Base-by-base conservation (phyloP, 2,888 invertebrate species). In the Caenorhabditis sinica region DNA sequence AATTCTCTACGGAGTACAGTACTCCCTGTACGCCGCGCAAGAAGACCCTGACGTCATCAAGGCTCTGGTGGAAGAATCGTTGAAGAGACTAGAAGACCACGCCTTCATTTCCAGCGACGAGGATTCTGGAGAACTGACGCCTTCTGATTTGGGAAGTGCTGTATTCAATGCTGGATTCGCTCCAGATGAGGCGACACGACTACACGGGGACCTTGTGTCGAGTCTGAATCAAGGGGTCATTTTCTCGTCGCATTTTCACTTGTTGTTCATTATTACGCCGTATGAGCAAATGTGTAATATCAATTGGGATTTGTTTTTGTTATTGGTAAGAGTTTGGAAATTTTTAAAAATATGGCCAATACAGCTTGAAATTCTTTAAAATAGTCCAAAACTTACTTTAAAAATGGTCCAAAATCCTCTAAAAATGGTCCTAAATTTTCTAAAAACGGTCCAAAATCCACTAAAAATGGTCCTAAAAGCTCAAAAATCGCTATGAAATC, bases 101-200 rank as follows among this genome's bases (percentile, higher is more conserved):
- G 20, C 63, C 30, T 83, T 90, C 80, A 60, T 89, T 0, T 53
- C 40, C 0, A 36, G 58, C 3, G 72, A 84, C 17, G 77, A 68
- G 23, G 45, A 71, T 4, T 15, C 49, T 23, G 79, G 68, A 23
- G 25, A n/a, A 11, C 79, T 89, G 28, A 51, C 61, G 0, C 81
- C 88, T 1, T 88, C 90, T 0, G 83, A 86, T 36, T 91, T 97
- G 36, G 97, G 97, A 15, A 94, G 94, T 86, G 96, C 97, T 2
- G 96, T 96, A 33, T 96, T 96, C 90, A 96, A 96, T 95, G 96
- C 96, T n/a, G 95, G 96, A 80, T 95, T 98, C 87, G 96, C 96
- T 87, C 94, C 96, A 65, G 94, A 95, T 15, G 94, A 94, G 66
- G 96, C 96, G 0, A 94, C 95, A 88, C 94, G 94, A 86, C 94